A percentile compares a stretch with the other conserved stretches of the same genome.
These are phyloP conservation scores for Poecilia wingei DNA, from an alignment of 2,797 vertebrate species.

Conservation along the genomic window DNA sequence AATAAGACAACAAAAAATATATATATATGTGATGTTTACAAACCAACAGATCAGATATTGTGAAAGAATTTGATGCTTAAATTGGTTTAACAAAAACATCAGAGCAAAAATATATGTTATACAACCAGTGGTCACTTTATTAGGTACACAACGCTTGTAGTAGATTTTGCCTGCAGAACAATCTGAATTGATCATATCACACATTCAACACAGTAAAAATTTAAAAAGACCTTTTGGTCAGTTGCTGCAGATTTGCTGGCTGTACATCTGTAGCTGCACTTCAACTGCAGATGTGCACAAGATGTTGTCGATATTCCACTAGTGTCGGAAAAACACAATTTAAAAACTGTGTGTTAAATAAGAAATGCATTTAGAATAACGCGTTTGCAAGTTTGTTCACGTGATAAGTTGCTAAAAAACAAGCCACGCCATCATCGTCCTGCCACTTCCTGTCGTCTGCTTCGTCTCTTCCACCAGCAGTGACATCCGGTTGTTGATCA, in stretches of 20 bases:
- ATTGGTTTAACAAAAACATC: background rate
- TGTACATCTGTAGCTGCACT: background rate
- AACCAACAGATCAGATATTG: background rate
- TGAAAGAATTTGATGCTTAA: background rate
- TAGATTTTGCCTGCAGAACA: background rate
- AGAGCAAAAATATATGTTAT: background rate
- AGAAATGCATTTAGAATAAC: too few species aligned
- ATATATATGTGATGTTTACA: background rate
- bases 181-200: background rate
- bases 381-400: too few species aligned
- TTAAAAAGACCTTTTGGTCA: background rate
- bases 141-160: background rate
- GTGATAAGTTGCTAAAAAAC: too few species aligned
- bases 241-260: background rate
- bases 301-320: too few species aligned
- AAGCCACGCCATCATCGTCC: too few species aligned
- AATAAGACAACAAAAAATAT: background rate
- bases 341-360: too few species aligned
- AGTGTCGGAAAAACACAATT: too few species aligned
- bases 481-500: too few species aligned
- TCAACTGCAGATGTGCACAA: too few species aligned
- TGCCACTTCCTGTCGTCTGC: too few species aligned
- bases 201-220: background rate
- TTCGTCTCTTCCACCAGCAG: too few species aligned
- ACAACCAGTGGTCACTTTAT: background rate